phyloP scores from a whole-genome alignment of 2,113 vertebrate species.

The Caracal caracal region DNA sequence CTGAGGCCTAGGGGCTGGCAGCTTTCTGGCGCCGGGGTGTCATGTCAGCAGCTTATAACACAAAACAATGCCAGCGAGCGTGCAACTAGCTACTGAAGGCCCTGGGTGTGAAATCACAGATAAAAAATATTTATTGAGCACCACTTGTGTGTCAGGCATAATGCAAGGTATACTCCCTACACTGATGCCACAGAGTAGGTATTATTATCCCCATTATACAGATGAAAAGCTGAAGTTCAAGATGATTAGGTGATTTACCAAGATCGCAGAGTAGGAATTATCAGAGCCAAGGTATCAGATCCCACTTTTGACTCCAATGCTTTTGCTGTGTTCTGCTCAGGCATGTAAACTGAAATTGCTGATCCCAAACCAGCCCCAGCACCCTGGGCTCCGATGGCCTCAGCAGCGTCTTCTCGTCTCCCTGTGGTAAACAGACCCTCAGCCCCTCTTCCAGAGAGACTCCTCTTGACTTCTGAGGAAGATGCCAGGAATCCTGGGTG shows the following conservation, averaged over 20 bases:
- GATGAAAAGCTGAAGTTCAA: neutral
- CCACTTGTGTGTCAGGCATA: neutral
- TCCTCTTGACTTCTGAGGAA: neutral
- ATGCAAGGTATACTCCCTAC: neutral
- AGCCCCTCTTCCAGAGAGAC: neutral
- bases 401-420: neutral
- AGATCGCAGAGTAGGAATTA: neutral
- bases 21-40: fast-evolving
- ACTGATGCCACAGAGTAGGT: too few species aligned
- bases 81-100: neutral
- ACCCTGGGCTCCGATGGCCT: too few species aligned
- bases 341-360: neutral
- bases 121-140: neutral
- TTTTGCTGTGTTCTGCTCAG: neutral
- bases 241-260: neutral
- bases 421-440: neutral
- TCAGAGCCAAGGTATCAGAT: neutral
- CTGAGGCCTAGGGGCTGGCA: neutral
- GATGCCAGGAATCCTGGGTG: neutral
- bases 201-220: neutral
- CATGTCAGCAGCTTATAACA: neutral
- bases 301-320: neutral
- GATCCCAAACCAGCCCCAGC: neutral
- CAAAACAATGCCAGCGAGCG: neutral
- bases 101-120: neutral